These are phyloP conservation scores for Atlantisia rogersi DNA, from an alignment of 2,113 vertebrate species.

Conservation along the genomic window DNA sequence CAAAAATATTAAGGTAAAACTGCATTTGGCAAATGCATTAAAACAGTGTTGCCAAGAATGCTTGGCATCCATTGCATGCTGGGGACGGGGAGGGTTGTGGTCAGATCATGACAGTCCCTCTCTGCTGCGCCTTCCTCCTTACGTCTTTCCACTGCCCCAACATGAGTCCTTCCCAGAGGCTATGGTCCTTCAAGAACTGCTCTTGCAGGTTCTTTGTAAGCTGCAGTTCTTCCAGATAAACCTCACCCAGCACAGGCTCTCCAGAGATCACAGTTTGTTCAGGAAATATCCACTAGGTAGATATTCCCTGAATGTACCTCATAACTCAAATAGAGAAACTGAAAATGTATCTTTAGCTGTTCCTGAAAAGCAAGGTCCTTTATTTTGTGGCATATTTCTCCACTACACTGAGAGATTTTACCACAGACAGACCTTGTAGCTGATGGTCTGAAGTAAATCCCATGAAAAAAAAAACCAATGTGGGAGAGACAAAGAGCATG, in stretches of 20 bases:
- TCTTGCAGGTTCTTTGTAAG: neutral
- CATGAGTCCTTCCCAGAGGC: neutral
- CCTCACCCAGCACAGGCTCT: neutral
- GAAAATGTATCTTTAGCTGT: neutral
- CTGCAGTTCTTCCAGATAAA: neutral
- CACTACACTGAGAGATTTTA: neutral
- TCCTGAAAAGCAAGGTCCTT: neutral
- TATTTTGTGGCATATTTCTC: neutral
- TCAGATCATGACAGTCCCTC: neutral
- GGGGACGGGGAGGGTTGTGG: neutral
- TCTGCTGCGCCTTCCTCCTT: neutral
- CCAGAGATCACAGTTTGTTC: neutral
- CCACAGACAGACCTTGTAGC: neutral
- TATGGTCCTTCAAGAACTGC: neutral
- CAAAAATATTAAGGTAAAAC: conserved; percentile 20
- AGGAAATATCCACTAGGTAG: neutral
- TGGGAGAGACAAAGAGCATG: neutral
- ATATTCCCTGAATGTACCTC: neutral
- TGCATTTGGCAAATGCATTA: neutral
- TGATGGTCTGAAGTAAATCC: neutral
- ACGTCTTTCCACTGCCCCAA: neutral
- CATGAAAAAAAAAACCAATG: neutral
- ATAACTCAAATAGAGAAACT: neutral
- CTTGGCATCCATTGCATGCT: neutral
- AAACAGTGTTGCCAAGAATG: neutral